phyloP scores from a whole-genome alignment of 2,113 vertebrate genomes.

The Indicator maculatus region DNA sequence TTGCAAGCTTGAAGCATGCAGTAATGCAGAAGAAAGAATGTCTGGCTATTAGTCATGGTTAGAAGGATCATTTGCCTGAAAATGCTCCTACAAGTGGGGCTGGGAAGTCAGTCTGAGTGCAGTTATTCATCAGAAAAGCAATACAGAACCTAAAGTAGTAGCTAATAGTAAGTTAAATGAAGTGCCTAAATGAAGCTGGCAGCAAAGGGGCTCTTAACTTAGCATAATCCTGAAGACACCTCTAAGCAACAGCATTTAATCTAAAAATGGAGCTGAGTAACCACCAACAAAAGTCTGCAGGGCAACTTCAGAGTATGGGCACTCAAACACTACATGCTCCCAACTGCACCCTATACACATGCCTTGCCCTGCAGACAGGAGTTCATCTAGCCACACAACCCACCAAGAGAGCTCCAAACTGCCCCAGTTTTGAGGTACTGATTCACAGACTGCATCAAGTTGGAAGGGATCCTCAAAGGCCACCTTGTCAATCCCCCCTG shows the following conservation, averaged over 20 bases:
- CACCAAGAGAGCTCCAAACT: not conserved
- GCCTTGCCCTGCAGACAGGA: not conserved
- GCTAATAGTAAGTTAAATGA: not conserved
- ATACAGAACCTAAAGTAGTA: not conserved
- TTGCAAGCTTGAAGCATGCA: not conserved
- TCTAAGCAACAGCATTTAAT: not conserved
- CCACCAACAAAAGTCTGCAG: not conserved
- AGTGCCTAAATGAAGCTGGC: not conserved
- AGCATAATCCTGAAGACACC: not conserved
- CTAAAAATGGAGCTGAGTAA: not conserved
- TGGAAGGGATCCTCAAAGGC: too few relatives aligned
- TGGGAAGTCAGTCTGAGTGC: not conserved
- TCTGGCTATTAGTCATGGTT: not conserved
- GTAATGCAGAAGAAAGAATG: conserved; percentile 2
- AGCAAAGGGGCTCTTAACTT: not conserved
- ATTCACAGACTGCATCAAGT: too few relatives aligned
- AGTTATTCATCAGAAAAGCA: not conserved
- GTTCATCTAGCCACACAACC: not conserved
- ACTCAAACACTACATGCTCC: accelerated
- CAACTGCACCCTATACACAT: not conserved
- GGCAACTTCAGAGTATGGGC: not conserved
- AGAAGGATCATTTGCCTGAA: not conserved
- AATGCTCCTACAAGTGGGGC: not conserved
- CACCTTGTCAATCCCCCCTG: too few relatives aligned
- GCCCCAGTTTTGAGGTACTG: not conserved